These are phyloP conservation scores for Isichthys henryi DNA, from an alignment of 2,113 vertebrate genomes.

Conservation along the genomic window DNA sequence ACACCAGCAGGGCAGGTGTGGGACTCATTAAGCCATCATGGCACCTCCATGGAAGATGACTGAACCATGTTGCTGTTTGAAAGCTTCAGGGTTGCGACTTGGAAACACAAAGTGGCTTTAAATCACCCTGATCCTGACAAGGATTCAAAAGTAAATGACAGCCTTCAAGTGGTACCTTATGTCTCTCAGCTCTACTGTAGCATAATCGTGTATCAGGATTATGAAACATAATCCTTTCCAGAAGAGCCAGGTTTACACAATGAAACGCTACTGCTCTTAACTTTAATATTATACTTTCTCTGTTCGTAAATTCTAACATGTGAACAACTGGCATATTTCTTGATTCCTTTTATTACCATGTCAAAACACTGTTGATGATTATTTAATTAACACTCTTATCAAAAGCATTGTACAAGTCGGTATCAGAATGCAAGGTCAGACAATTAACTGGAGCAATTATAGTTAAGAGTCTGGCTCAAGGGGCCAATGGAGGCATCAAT, in stretches of 20 bases:
- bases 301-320: not conserved
- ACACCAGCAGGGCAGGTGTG: not conserved
- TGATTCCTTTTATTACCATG: not conserved
- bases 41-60: not conserved
- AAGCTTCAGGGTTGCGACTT: not conserved
- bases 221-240: not conserved
- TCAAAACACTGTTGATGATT: not conserved
- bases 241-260: not conserved
- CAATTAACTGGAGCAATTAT: not conserved
- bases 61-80: not conserved
- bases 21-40: not conserved
- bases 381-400: not conserved
- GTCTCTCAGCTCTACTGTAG: not conserved
- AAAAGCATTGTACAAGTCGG: not conserved
- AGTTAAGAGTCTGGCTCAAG: not conserved
- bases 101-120: no score
- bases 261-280: not conserved
- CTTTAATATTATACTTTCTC: not conserved
- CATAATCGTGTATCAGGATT: not conserved
- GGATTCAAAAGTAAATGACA: not conserved
- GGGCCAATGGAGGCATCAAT: not conserved
- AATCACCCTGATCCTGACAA: not conserved
- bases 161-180: not conserved
- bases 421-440: not conserved
- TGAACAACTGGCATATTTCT: not conserved